Evolutionary conservation across 1,140 invertebrate genomes (phyloP), one percentile per base, ranked within the genome.

Genomic region (Heliconius eleuchia): DNA sequence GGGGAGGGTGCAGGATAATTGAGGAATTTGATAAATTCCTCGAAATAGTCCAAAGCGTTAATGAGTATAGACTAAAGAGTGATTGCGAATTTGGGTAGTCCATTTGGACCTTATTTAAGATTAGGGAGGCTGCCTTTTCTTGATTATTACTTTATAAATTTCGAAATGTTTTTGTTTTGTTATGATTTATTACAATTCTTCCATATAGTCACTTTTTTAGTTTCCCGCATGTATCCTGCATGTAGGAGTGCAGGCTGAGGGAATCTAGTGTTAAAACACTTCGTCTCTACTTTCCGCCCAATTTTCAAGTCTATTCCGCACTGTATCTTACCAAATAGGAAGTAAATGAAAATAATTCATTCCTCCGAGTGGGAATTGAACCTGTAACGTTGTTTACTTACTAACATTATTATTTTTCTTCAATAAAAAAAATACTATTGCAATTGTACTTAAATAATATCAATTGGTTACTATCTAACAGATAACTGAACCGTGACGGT

Each of bases 11-110:
- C n/a, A 23, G 37, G 60, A 71, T 76, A 76, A 76, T 76, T 76
- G 75, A 9, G 75, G 60, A 76, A 76, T 75, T 75, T 75, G 74
- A 79, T 79, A 79, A 79, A 79, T 79, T 79, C 77, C n/a, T 13
- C 9, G 73, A 74, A 79, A 60, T 73, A 74, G 73, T 70, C 72
- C 50, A 78, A 78, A 50, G 72, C 72, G 77, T 74, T 79, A 79
- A 79, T 74, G 77, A 79, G 19, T 74, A 79, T 74, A 74, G 77
- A 74, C 19, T 74, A 79, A 71, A 70, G 77, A 73, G 72, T 9
- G 34, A 37, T 71, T 74, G 46, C 11, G 37, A 52, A 76, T 13
- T 23, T 23, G n/a, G 42, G 55, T 9, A 23, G 55, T 57, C 7
- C 55, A 57, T 57, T 57, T 57, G 55, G 19, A 52, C 50, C 50